These are phyloP conservation scores for Propsilocerus akamusi DNA, from an alignment of 1,140 invertebrate species.

Conservation along the genomic window DNA sequence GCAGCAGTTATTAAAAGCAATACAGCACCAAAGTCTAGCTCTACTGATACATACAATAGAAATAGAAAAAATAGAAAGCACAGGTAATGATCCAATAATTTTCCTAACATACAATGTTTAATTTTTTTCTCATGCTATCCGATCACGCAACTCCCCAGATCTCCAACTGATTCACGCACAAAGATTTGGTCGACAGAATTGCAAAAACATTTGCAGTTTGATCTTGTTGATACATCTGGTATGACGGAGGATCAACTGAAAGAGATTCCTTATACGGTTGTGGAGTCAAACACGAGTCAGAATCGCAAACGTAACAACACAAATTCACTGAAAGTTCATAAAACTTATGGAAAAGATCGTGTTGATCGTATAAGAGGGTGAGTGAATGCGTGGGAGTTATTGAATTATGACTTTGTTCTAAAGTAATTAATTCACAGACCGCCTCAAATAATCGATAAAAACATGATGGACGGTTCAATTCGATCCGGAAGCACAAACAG, in stretches of 20 bases:
- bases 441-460: not conserved
- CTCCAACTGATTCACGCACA: slow-evolving; percentile 37
- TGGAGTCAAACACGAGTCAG: slow-evolving; percentile 37
- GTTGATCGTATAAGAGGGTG: slow-evolving; percentile 17
- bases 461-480: slow-evolving; percentile 18
- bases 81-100: slow-evolving; percentile 25
- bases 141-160: slow-evolving; percentile 27
- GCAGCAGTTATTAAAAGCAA: slow-evolving; percentile 39
- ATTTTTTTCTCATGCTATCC: slow-evolving; percentile 8
- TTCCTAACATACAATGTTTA: slow-evolving; percentile 12
- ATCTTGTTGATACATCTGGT: slow-evolving; percentile 69
- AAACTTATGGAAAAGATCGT: slow-evolving; percentile 11
- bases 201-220: slow-evolving; percentile 71
- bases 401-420: not conserved
- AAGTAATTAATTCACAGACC: not conserved
- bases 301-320: slow-evolving; percentile 16
- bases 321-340: slow-evolving; percentile 21
- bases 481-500: slow-evolving; percentile 22
- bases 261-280: slow-evolving; percentile 84
- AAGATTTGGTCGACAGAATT: slow-evolving; percentile 49
- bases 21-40: slow-evolving; percentile 21
- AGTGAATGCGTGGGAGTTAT: slow-evolving; percentile 10
- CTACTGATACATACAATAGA: not conserved
- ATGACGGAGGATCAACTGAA: slow-evolving; percentile 75
- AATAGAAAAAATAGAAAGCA: slow-evolving; percentile 33